Evolutionary conservation across 92 coral and sea anemone genomes (phyloP).

Genomic region (Palythoa heliodiscus): DNA sequence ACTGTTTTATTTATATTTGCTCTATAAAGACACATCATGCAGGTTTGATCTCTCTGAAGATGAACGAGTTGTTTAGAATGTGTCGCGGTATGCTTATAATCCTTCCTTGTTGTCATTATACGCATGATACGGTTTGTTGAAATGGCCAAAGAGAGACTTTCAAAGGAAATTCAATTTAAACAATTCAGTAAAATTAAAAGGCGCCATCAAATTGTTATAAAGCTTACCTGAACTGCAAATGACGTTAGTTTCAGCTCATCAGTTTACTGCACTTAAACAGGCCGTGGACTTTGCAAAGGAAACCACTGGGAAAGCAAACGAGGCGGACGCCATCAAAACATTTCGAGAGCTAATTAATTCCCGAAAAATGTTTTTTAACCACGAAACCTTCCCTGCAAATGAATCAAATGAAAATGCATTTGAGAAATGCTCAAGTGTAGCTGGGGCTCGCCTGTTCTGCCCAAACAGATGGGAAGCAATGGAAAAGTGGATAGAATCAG

Average conservation of each 20-base stretch:
- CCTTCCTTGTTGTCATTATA: too few relatives aligned
- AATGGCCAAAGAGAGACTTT: too few relatives aligned
- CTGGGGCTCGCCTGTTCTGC: constrained; percentile 66
- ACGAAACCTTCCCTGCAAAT: constrained; percentile 61
- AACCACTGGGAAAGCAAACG: constrained; percentile 64
- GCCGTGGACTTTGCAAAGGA: constrained; percentile 76
- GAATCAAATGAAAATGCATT: constrained; percentile 72
- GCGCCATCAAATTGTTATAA: too few relatives aligned
- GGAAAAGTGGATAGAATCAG: constrained; percentile 68
- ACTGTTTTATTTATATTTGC: too few relatives aligned
- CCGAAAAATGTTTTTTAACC: constrained; percentile 65
- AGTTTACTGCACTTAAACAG: constrained; percentile 31
- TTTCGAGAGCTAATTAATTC: constrained; percentile 54
- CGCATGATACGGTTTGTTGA: too few relatives aligned
- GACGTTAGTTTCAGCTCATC: neutral
- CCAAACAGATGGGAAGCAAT: constrained; percentile 84
- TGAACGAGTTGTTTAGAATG: too few relatives aligned
- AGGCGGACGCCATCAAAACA: constrained; percentile 57
- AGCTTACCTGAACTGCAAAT: neutral
- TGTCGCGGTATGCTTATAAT: too few relatives aligned
- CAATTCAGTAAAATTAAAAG: too few relatives aligned
- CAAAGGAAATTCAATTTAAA: too few relatives aligned
- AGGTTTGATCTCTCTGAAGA: too few relatives aligned
- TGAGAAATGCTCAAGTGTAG: constrained; percentile 50
- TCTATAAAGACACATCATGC: too few relatives aligned